Evolutionary conservation across 2,113 vertebrate genomes (phyloP).

Genomic region (Sebastes fasciatus): DNA sequence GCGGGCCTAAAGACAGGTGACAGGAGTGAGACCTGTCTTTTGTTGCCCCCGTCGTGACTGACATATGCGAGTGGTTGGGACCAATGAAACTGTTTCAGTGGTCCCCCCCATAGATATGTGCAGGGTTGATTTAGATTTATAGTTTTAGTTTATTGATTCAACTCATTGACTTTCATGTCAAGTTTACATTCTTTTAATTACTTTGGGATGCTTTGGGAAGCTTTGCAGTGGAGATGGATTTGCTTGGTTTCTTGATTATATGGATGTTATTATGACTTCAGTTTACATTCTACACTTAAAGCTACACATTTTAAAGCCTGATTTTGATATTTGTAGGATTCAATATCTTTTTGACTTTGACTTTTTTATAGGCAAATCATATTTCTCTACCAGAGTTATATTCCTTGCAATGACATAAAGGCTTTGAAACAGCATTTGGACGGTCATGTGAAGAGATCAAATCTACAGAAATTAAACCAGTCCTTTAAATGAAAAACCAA

Average conservation of each 20-base stretch:
- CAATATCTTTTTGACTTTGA: too few relatives aligned
- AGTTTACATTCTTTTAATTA: not conserved
- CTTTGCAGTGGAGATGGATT: slow-evolving; percentile 5
- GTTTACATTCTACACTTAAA: too few relatives aligned
- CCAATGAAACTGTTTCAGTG: not conserved
- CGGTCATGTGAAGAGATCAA: too few relatives aligned
- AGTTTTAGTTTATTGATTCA: not conserved
- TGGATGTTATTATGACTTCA: too few relatives aligned
- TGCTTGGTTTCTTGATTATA: not conserved
- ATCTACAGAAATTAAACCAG: too few relatives aligned
- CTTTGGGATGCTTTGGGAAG: not conserved
- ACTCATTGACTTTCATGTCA: not conserved
- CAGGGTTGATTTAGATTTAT: not conserved
- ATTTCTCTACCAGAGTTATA: too few relatives aligned
- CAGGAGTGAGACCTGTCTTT: slow-evolving; percentile 11
- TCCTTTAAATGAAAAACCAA: not conserved
- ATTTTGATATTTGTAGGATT: too few relatives aligned
- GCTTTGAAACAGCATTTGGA: too few relatives aligned
- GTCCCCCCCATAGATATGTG: not conserved
- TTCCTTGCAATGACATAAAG: too few relatives aligned
- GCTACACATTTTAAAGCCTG: too few relatives aligned
- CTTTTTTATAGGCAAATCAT: too few relatives aligned
- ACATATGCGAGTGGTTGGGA: not conserved
- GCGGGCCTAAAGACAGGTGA: slow-evolving; percentile 13
- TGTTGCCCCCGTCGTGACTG: not conserved